Conservation (phyloP, 2,888 invertebrate species). For the Lycophotia porphyrea region DNA sequence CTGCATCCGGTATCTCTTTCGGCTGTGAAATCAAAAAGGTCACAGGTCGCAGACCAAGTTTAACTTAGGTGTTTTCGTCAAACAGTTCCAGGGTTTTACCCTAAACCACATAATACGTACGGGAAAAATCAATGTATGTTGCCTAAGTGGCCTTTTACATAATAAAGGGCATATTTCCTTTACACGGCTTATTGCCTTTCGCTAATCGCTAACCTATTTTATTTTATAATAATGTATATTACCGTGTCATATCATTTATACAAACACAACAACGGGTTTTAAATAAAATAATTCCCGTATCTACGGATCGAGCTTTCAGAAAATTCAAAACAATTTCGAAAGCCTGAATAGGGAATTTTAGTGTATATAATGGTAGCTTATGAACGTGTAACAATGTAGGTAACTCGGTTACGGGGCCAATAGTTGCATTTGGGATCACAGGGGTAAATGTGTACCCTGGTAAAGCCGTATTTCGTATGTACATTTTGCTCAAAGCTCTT, state of each 20-base stretch:
- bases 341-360: constrained; percentile 22
- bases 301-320: constrained; percentile 12
- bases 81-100: constrained; percentile 17
- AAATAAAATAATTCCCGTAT: neutral
- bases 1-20: too few relatives aligned
- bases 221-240: too few relatives aligned
- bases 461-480: constrained; percentile 45
- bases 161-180: too few relatives aligned
- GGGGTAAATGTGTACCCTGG: constrained; percentile 37
- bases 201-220: too few relatives aligned
- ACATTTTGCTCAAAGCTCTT: constrained; percentile 41
- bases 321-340: constrained; percentile 17
- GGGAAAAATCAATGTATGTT: constrained; percentile 9
- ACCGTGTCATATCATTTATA: neutral
- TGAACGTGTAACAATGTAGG: constrained; percentile 45
- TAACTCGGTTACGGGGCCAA: constrained; percentile 55
- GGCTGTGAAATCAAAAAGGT: neutral
- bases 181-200: too few relatives aligned
- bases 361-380: constrained; percentile 13
- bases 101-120: neutral
- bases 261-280: neutral
- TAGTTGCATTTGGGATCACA: constrained; percentile 61
- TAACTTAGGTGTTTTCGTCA: neutral
- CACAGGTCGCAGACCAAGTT: neutral
- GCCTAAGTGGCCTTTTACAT: neutral